phyloP scores from a whole-genome alignment of 2,888 invertebrate genomes.

The Tyria jacobaeae region DNA sequence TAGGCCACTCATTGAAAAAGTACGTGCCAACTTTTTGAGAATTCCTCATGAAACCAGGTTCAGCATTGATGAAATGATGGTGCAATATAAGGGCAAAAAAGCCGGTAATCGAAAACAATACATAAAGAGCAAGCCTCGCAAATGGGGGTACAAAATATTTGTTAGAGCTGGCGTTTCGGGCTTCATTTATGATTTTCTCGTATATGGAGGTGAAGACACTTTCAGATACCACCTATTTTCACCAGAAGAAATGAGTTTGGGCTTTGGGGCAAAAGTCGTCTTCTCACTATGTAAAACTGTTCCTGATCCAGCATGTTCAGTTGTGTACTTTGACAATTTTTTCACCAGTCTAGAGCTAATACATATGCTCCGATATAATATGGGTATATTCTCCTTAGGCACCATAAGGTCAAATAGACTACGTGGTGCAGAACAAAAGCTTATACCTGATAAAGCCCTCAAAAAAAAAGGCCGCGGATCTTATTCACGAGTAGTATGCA shows the following conservation, averaged over 20 bases:
- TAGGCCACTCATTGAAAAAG: too few relatives aligned
- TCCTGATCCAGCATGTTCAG: background rate
- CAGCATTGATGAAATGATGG: too few relatives aligned
- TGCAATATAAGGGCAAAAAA: slow-evolving; percentile 22
- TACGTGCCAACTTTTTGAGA: too few relatives aligned
- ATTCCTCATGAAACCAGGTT: too few relatives aligned
- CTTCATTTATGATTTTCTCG: background rate
- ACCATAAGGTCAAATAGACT: slow-evolving; percentile 33
- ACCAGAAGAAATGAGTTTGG: slow-evolving; percentile 17
- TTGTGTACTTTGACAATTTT: slow-evolving; percentile 35
- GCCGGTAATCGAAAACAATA: slow-evolving; percentile 57
- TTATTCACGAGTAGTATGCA: too few relatives aligned
- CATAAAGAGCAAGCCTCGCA: slow-evolving; percentile 36
- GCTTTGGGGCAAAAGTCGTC: slow-evolving; percentile 40
- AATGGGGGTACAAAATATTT: too few relatives aligned
- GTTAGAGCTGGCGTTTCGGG: background rate
- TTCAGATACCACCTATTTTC: background rate
- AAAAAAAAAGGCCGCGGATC: slow-evolving; percentile 32
- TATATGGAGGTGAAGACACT: background rate
- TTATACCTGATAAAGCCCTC: slow-evolving; percentile 23
- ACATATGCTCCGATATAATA: slow-evolving; percentile 9
- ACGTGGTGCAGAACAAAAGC: background rate
- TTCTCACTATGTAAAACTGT: too few relatives aligned
- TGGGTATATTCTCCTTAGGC: slow-evolving; percentile 26
- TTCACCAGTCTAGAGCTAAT: slow-evolving; percentile 22